Conservation (phyloP, 1,140 invertebrate species). For the Drosophila albomicans region DNA sequence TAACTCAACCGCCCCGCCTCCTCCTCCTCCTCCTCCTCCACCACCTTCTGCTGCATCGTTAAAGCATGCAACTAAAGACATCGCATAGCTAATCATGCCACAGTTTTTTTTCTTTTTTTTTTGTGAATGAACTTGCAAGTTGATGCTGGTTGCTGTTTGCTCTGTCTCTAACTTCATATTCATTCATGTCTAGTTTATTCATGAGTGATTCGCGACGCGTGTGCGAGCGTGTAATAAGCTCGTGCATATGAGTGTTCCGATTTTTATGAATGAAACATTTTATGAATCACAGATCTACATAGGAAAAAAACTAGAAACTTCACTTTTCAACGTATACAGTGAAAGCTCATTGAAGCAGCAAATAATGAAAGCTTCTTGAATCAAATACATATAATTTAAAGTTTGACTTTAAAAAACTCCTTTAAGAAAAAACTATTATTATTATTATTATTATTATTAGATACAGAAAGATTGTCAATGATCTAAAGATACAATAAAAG, state of each 20-base stretch:
- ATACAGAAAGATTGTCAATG: too few relatives aligned
- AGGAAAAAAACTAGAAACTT: background rate
- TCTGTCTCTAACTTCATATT: constrained; percentile 5
- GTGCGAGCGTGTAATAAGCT: constrained; percentile 6
- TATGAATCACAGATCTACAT: background rate
- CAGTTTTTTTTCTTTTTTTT: too few relatives aligned
- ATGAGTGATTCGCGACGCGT: constrained; percentile 18
- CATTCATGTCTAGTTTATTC: constrained; percentile 38
- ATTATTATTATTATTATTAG: too few relatives aligned
- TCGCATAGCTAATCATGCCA: background rate
- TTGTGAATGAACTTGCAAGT: constrained; percentile 36
- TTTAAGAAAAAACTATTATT: too few relatives aligned
- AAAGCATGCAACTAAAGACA: too few relatives aligned
- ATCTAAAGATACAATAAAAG: too few relatives aligned
- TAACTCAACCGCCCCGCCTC: background rate
- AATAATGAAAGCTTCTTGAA: background rate
- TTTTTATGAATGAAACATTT: constrained; percentile 60
- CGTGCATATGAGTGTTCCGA: constrained; percentile 13
- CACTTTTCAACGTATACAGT: background rate
- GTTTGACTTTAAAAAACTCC: too few relatives aligned
- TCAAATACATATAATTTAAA: too few relatives aligned
- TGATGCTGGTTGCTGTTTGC: constrained; percentile 1
- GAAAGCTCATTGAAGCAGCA: background rate
- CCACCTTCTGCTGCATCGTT: background rate
- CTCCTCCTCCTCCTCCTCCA: background rate